Base-by-base conservation (phyloP, 1,140 invertebrate species). In the Drosophila ogumai region DNA sequence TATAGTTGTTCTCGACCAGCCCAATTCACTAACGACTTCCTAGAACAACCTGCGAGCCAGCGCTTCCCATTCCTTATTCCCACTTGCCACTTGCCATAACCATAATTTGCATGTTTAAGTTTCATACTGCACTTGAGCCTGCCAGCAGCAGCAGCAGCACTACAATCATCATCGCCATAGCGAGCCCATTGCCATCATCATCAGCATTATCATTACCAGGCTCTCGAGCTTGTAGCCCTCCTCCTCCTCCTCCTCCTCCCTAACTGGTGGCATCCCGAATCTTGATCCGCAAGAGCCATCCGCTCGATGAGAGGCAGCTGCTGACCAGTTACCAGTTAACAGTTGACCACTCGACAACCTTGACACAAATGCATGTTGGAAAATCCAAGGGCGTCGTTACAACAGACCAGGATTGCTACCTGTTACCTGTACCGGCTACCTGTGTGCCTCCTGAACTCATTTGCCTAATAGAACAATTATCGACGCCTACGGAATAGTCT, bases 401-500 rank as follows among this genome's bases (percentile, higher is more conserved):
- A 28, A 28, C 25, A 28, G 25, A 28, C 25, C 25, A 55, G n/a
- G 54, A 47, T 12, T 6, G 28, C 8, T 55, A 38, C 34, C 34
- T 38, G 52, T 55, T 55, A 47, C 44, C 43, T 5, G 15, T 47
- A 6, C 12, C 49, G 3, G 57, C 71, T 58, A 75, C 74, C 72
- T 76, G 72, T 38, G 40, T 36, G 50, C 17, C 52, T 38, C 52
- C 52, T 17, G 50, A 43, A 65, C 79, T 87, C 82, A 87, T 87
- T 87, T 87, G 67, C 71, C 82, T 87, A 87, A 87, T 87, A 87
- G 79, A 87, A 87, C 82, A 87, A 87, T 87, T 87, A 87, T 79
- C 82, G 79, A 82, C 72, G 71, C 82, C 82, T 81, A 67, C 57
- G 38, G 40, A 50, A 34, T n/a, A 19, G 22, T 44, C 17, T 28